phyloP scores from a whole-genome alignment of 2,888 invertebrate species.

The Molanna angustata region DNA sequence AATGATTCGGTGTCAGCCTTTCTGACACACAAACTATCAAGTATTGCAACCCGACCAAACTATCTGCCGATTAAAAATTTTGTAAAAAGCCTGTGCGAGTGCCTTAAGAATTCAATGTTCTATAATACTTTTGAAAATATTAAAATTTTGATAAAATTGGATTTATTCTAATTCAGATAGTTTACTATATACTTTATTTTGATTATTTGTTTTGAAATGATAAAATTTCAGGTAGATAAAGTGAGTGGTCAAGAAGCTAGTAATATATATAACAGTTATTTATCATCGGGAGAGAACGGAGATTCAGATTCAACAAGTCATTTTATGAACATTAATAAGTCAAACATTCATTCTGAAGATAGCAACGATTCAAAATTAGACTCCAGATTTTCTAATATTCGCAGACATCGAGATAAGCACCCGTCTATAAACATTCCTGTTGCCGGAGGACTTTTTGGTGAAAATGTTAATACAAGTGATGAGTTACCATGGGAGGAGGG shows the following conservation, averaged over 20 bases:
- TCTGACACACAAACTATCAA: too few species aligned
- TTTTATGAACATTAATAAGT: neutral
- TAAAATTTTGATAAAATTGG: too few species aligned
- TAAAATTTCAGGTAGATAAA: constrained; percentile 19
- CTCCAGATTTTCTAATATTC: neutral
- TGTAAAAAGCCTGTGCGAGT: too few species aligned
- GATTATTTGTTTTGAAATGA: too few species aligned
- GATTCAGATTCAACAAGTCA: constrained; percentile 16
- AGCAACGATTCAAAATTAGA: constrained; percentile 16
- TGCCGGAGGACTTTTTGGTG: constrained; percentile 20
- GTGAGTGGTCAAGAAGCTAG: neutral
- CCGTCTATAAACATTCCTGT: neutral
- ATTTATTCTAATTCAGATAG: too few species aligned
- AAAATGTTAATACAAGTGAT: constrained; percentile 17
- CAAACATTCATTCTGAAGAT: constrained; percentile 12
- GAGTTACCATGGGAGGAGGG: constrained; percentile 43
- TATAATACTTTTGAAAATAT: too few species aligned
- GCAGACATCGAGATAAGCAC: neutral
- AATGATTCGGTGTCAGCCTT: too few species aligned
- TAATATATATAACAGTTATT: constrained; percentile 12
- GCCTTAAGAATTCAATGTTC: too few species aligned
- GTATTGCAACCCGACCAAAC: too few species aligned
- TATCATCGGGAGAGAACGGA: constrained; percentile 17
- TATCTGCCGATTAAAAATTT: too few species aligned
- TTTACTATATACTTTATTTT: too few species aligned